These are phyloP conservation scores for Drosophila subobscura DNA, from an alignment of 1,140 invertebrate genomes.

Conservation along the genomic window DNA sequence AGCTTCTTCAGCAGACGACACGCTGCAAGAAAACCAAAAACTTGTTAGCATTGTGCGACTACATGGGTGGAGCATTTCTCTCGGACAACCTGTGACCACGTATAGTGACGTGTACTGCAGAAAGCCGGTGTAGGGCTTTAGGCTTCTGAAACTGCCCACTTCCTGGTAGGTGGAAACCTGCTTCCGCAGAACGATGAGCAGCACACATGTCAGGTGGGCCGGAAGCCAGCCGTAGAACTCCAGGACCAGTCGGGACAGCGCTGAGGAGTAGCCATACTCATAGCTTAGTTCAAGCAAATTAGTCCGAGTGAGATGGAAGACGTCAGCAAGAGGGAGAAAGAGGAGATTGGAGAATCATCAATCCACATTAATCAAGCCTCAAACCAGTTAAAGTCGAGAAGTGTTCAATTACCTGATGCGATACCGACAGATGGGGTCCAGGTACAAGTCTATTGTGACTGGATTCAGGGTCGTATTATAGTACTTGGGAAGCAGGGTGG, in stretches of 20 bases:
- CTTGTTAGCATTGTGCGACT: not conserved
- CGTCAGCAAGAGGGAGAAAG: not conserved
- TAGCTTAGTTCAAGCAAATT: conserved; percentile 43
- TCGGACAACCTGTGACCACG: conserved; percentile 66
- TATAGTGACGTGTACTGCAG: conserved; percentile 70
- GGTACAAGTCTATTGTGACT: conserved; percentile 84
- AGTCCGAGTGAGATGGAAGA: conserved; percentile 16
- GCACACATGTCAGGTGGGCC: conserved; percentile 71
- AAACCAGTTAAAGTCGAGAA: too few relatives aligned
- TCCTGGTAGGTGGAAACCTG: conserved; percentile 62
- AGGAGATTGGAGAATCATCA: not conserved
- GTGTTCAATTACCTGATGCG: conserved; percentile 83
- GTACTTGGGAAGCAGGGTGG: conserved; percentile 76
- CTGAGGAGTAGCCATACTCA: conserved; percentile 70
- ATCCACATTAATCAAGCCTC: too few relatives aligned
- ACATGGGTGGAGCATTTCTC: not conserved
- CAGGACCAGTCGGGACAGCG: conserved; percentile 63
- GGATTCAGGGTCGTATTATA: conserved; percentile 72
- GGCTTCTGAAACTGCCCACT: conserved; percentile 57
- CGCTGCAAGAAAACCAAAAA: conserved; percentile 25
- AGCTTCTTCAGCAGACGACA: conserved; percentile 72
- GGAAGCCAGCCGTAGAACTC: conserved; percentile 80
- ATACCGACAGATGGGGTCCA: conserved; percentile 87
- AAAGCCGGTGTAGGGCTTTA: conserved; percentile 58
- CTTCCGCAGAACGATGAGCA: conserved; percentile 70